Evolutionary conservation across 2,797 vertebrate genomes (phyloP), one percentile per base, ranked within the genome.

Genomic region (Pseudochirops cupreus): DNA sequence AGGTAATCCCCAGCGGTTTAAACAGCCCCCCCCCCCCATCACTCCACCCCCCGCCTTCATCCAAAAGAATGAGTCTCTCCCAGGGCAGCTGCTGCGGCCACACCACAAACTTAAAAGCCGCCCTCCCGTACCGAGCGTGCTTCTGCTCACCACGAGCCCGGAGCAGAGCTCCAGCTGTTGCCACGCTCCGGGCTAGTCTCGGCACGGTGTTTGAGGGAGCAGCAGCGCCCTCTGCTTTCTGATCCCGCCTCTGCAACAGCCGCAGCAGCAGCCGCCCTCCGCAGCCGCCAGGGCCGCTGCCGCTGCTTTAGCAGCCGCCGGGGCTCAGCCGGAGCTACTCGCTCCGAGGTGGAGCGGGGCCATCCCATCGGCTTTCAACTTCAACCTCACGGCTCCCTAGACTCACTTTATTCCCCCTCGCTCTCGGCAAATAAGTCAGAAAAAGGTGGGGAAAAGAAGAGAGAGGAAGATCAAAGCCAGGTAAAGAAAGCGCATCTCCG

Each of bases 61-160:
- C 24, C 39, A 87, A 98, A 97, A 96, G 95, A 96, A 94, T 16
- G 94, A 93, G 94, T 97, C 97, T 97, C 94, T 97, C 97, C 96
- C 95, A 52, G 96, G 96, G 97, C 98, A 97, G 97, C 97, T 97
- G 97, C 97, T 97, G 97, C 94, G 97, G 97, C 97, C 97, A 94
- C 98, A 97, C 97, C 98, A 96, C 98, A 97, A 97, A 97, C 94
- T 97, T 97, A 98, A 98, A 98, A 98, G 97, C 97, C 91, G 91
- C 92, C 97, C 96, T 97, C 92, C 90, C 11, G 95, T 94, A 46
- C 59, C 13, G 94, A 97, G 97, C 95, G 96, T 95, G 97, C 96
- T 95, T 97, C 96, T 97, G 87, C 95, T 67, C 90, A 39, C 95
- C 96, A 58, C 91, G 50, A 93, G 59, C 87, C 74, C 74, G 59